Evolutionary conservation across 1,140 invertebrate genomes (phyloP).

Genomic region (Bombus consobrinus): DNA sequence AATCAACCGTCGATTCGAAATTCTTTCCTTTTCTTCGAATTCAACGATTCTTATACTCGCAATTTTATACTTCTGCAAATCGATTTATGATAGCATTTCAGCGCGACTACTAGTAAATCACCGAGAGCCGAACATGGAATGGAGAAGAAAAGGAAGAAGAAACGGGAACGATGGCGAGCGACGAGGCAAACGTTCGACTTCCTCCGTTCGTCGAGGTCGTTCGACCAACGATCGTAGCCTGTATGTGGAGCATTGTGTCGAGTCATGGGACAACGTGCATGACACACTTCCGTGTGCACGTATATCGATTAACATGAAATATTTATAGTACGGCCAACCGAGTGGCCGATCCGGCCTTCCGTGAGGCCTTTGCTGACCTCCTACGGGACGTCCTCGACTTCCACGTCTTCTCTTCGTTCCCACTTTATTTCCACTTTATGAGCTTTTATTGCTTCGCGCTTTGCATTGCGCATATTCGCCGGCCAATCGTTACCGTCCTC

Average conservation of each 20-base stretch:
- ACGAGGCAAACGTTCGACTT: background rate
- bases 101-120: background rate
- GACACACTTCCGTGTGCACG: slow-evolving; percentile 51
- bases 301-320: slow-evolving; percentile 74
- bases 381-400: slow-evolving; percentile 28
- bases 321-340: slow-evolving; percentile 67
- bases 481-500: background rate
- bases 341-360: slow-evolving; percentile 46
- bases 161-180: too few species aligned
- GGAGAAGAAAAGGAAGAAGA: background rate
- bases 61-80: background rate
- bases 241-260: slow-evolving; percentile 49
- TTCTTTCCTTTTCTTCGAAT: background rate
- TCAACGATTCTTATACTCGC: background rate
- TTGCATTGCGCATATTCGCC: background rate
- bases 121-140: too few species aligned
- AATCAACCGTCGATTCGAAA: background rate
- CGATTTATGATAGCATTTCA: background rate
- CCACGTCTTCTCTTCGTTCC: background rate
- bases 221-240: slow-evolving; percentile 4
- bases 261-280: slow-evolving; percentile 55
- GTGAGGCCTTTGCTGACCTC: slow-evolving; percentile 40
- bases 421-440: background rate
- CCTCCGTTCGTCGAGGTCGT: background rate
- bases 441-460: background rate